Conservation (phyloP, 1,140 invertebrate genomes). For the Euschistus heros region DNA sequence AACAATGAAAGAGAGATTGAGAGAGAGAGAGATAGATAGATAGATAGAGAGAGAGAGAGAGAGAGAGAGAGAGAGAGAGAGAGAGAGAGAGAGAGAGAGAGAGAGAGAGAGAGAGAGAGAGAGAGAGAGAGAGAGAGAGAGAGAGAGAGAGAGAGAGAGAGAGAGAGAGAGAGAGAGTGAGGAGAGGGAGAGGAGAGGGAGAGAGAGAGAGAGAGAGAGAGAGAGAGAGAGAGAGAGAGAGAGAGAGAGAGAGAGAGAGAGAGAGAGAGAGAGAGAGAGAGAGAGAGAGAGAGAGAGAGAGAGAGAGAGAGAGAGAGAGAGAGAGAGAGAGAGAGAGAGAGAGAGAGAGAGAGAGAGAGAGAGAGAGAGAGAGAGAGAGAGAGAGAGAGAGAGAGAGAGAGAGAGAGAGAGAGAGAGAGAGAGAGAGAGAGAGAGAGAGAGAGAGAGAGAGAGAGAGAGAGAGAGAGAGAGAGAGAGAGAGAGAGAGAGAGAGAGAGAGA, state of each 20-base stretch:
- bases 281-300: background rate
- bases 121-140: background rate
- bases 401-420: background rate
- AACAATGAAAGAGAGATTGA: background rate
- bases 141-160: background rate
- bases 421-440: slow-evolving; percentile 1
- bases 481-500: background rate
- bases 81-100: no score
- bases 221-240: slow-evolving; percentile 2
- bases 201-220: slow-evolving; percentile 8
- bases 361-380: slow-evolving; percentile 10
- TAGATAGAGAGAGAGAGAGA: background rate
- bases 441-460: slow-evolving; percentile 7
- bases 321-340: no score
- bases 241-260: background rate
- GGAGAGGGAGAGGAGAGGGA: slow-evolving; percentile 12
- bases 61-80: slow-evolving; percentile 4
- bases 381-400: background rate
- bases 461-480: background rate
- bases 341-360: background rate
- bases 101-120: slow-evolving; percentile 1
- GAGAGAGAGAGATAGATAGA: background rate
- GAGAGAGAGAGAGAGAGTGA: slow-evolving; percentile 7
- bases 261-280: background rate
- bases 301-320: background rate